phyloP scores from a whole-genome alignment of 2,797 vertebrate species.

The Microctenopoma steveboyesi region DNA sequence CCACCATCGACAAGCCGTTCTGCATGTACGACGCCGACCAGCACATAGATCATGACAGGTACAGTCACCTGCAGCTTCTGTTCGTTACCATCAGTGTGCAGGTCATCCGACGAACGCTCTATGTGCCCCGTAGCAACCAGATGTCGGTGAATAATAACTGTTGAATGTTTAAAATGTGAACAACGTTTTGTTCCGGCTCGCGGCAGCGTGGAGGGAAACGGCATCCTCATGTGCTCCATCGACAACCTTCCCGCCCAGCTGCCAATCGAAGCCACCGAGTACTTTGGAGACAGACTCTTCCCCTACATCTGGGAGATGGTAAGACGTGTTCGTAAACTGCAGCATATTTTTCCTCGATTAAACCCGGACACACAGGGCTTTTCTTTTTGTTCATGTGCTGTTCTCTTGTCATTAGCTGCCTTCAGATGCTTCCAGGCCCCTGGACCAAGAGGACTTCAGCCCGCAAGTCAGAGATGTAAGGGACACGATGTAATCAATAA shows the following conservation, averaged over 20 bases:
- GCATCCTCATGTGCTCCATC: slow-evolving; percentile 98
- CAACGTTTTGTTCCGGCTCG: not conserved
- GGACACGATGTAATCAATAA: too few species aligned
- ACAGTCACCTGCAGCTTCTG: slow-evolving; percentile 6
- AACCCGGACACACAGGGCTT: not conserved
- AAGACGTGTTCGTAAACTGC: slow-evolving; percentile 68
- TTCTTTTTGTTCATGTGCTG: not conserved
- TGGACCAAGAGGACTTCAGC: slow-evolving; percentile 91
- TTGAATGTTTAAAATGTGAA: not conserved
- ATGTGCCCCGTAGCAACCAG: too few species aligned
- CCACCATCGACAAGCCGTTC: slow-evolving; percentile 95
- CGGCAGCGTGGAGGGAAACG: slow-evolving; percentile 92
- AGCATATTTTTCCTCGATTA: not conserved
- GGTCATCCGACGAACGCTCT: too few species aligned
- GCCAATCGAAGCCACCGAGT: slow-evolving; percentile 96
- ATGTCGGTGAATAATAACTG: too few species aligned
- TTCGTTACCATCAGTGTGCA: too few species aligned
- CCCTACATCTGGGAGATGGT: slow-evolving; percentile 99
- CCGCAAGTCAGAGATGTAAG: slow-evolving; percentile 94
- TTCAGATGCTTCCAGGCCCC: slow-evolving; percentile 89
- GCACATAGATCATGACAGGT: slow-evolving; percentile 96
- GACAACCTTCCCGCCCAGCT: slow-evolving; percentile 98
- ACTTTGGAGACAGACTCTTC: slow-evolving; percentile 94
- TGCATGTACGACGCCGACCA: slow-evolving; percentile 98
- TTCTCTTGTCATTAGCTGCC: slow-evolving; percentile 81